A percentile compares a stretch with the other conserved stretches of the same genome.
Evolutionary conservation across 2,797 vertebrate species (phyloP).

Genomic region (Lerista edwardsae): DNA sequence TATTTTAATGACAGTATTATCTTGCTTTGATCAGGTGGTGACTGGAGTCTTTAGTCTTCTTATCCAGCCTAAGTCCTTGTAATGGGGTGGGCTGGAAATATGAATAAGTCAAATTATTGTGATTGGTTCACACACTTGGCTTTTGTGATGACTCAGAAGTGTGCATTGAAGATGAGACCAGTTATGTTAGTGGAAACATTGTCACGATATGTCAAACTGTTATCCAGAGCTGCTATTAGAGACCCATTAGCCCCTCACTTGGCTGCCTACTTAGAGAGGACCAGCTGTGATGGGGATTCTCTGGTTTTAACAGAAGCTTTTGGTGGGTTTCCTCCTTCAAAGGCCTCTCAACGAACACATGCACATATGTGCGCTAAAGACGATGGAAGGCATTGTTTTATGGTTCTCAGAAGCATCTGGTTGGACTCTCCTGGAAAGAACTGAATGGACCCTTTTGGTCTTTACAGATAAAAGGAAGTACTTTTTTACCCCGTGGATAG

Average conservation of each 20-base stretch:
- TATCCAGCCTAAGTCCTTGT: background rate
- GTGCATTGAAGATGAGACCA: background rate
- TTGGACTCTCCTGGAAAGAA: background rate
- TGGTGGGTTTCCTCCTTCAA: background rate
- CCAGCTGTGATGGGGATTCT: background rate
- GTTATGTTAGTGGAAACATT: background rate
- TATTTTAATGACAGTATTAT: conserved; percentile 6
- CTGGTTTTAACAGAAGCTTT: background rate
- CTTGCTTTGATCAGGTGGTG: background rate
- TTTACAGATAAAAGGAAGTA: no score
- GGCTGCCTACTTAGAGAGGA: background rate
- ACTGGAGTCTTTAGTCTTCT: background rate
- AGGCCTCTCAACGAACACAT: no score
- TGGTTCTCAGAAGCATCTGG: background rate
- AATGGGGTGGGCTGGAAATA: background rate
- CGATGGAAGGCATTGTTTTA: background rate
- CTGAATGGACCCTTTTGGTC: no score
- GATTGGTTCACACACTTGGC: background rate
- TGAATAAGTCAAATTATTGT: background rate
- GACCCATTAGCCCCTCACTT: background rate
- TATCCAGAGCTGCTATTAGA: background rate
- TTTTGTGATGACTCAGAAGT: background rate
- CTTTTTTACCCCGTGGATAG: no score
- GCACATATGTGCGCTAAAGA: no score
- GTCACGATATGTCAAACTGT: background rate